phyloP scores from a whole-genome alignment of 2,888 invertebrate species.

The Acronicta leporina region DNA sequence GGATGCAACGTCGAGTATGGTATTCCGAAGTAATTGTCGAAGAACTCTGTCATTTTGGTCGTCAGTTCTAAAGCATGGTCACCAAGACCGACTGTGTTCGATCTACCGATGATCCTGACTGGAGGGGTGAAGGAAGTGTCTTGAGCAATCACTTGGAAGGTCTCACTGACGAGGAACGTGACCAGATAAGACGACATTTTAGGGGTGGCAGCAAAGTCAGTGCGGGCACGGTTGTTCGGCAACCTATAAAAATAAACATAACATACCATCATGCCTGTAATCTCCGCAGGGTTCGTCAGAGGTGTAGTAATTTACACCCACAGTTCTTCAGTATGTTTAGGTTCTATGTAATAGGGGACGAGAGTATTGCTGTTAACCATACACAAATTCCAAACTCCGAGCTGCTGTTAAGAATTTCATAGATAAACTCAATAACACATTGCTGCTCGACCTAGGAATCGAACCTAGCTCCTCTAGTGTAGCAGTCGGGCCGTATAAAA shows the following conservation, averaged over 20 bases:
- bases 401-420: too few relatives aligned
- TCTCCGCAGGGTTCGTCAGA: too few relatives aligned
- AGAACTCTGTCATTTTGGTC: slow-evolving; percentile 77
- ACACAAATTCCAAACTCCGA: too few relatives aligned
- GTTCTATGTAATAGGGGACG: too few relatives aligned
- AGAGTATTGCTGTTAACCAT: too few relatives aligned
- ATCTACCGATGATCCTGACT: slow-evolving; percentile 82
- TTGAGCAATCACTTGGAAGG: slow-evolving; percentile 78
- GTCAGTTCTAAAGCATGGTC: slow-evolving; percentile 73
- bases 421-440: too few relatives aligned
- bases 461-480: too few relatives aligned
- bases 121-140: slow-evolving; percentile 72
- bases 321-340: too few relatives aligned
- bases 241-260: slow-evolving; percentile 62
- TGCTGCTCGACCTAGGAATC: too few relatives aligned
- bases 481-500: too few relatives aligned
- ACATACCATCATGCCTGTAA: too few relatives aligned
- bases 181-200: slow-evolving; percentile 95
- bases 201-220: slow-evolving; percentile 87
- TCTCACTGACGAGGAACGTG: slow-evolving; percentile 92
- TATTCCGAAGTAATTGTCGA: slow-evolving; percentile 77
- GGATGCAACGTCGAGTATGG: slow-evolving; percentile 75
- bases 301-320: too few relatives aligned
- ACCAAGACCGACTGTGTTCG: slow-evolving; percentile 76
- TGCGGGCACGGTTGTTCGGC: slow-evolving; percentile 59